Conservation (phyloP, 2,797 vertebrate species). For the Spinus pinus region DNA sequence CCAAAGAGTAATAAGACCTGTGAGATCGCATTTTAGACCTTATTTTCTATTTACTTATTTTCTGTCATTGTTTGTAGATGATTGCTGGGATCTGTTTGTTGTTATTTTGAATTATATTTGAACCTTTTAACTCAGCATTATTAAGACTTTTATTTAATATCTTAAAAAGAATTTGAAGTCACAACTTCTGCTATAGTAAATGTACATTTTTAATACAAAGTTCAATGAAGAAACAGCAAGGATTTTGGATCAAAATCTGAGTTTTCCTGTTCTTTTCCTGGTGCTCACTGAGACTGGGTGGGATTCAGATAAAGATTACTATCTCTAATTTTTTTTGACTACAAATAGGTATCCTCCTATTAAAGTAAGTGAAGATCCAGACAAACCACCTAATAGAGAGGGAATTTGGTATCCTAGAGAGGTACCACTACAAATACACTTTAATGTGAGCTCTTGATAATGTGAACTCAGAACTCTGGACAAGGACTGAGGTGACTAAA, state of each 20-base stretch:
- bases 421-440: not conserved
- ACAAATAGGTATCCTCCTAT: not conserved
- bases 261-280: not conserved
- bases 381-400: not conserved
- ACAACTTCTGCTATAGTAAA: not conserved
- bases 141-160: not conserved
- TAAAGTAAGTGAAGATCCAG: not conserved
- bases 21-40: not conserved
- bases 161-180: not conserved
- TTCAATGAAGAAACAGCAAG: not conserved
- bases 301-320: not conserved
- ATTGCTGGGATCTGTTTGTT: not conserved
- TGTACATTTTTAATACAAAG: not conserved
- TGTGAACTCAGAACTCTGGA: not conserved
- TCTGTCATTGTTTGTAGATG: not conserved
- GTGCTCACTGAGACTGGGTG: not conserved
- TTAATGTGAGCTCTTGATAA: not conserved
- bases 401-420: not conserved
- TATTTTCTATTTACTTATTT: not conserved
- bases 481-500: not conserved
- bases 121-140: not conserved
- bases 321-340: not conserved
- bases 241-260: not conserved
- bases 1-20: not conserved
- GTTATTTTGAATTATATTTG: not conserved